Conservation (phyloP, 2,113 vertebrate species). For the Meriones unguiculatus region DNA sequence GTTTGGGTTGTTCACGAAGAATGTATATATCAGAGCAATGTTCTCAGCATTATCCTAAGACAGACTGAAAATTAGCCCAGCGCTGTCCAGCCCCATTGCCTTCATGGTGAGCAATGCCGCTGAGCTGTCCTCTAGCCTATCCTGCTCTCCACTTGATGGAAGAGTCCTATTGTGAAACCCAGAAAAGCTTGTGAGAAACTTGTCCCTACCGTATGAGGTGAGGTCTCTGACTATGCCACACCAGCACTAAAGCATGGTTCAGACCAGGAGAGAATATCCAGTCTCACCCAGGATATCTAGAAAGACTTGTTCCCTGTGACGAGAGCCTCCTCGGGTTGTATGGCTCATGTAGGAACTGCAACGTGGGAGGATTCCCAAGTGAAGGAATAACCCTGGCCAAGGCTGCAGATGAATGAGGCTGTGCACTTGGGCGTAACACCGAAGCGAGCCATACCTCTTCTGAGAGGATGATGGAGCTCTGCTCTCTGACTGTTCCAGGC, state of each 20-base stretch:
- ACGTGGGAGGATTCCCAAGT: not conserved
- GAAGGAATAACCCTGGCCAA: not conserved
- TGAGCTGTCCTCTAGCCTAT: not conserved
- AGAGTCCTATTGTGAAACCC: not conserved
- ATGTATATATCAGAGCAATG: not conserved
- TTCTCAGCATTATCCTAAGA: not conserved
- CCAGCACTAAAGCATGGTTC: not conserved
- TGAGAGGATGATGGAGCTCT: not conserved
- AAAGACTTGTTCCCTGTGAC: not conserved
- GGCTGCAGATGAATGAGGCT: not conserved
- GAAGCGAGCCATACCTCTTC: not conserved
- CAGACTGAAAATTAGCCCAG: not conserved
- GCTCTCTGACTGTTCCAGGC: not conserved
- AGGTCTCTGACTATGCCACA: no score
- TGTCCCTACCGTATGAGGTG: no score
- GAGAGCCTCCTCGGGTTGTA: not conserved
- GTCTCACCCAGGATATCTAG: not conserved
- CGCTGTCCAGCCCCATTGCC: not conserved
- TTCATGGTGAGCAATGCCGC: not conserved
- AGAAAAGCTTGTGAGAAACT: not conserved
- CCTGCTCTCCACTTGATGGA: fast-evolving
- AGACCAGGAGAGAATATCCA: not conserved
- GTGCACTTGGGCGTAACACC: not conserved
- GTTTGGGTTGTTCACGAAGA: not conserved
- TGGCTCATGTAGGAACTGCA: not conserved